Evolutionary conservation across 2,113 vertebrate species (phyloP).

Genomic region (Podiceps cristatus): DNA sequence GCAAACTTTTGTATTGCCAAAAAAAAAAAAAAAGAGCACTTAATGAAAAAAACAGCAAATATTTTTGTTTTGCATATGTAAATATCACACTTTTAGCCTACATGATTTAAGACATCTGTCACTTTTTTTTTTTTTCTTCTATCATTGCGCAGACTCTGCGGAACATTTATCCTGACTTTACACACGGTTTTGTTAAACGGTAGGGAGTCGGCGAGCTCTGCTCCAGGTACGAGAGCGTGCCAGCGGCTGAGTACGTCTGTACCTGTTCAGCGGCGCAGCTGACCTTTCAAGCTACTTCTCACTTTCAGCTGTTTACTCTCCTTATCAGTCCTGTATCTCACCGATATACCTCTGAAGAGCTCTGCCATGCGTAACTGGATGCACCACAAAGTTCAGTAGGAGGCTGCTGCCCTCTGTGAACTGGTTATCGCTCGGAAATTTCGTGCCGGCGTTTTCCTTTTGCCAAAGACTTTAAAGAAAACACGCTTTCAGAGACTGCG

Average conservation of each 20-base stretch:
- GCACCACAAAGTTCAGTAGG: background rate
- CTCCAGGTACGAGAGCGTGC: background rate
- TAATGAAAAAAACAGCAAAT: background rate
- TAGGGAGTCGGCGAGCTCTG: background rate
- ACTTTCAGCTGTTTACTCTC: constrained; percentile 18
- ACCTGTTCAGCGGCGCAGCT: background rate
- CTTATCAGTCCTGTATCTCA: constrained; percentile 26
- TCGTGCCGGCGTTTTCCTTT: fast-evolving
- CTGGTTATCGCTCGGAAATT: fast-evolving
- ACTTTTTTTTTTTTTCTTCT: background rate
- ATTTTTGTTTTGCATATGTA: background rate
- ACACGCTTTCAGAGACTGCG: fast-evolving
- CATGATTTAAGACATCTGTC: background rate
- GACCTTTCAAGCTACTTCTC: constrained; percentile 37
- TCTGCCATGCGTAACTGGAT: background rate
- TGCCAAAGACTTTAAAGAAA: background rate
- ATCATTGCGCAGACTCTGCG: background rate
- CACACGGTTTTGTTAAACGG: background rate
- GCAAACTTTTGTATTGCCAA: background rate
- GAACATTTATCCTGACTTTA: background rate
- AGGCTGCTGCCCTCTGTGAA: background rate
- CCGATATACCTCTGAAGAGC: background rate
- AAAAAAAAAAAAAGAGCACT: background rate
- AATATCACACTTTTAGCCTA: background rate
- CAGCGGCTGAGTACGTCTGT: background rate